Evolutionary conservation across 2,797 vertebrate genomes (phyloP).

Genomic region (Sebastes steindachneri): DNA sequence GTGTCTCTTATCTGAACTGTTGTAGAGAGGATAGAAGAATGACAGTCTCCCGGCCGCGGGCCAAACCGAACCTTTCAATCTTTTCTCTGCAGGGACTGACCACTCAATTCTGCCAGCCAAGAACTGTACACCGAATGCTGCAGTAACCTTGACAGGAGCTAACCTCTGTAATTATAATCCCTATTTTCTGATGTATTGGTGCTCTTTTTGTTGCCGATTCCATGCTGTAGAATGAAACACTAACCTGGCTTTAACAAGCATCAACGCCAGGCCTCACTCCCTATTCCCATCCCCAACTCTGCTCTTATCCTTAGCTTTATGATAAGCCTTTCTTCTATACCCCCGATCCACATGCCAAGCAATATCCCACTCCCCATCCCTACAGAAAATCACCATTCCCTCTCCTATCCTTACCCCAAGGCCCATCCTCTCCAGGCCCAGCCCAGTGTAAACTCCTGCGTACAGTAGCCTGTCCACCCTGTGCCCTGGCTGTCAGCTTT

Average conservation of each 20-base stretch:
- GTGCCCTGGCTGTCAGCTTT: conserved; percentile 85
- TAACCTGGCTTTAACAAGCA: neutral
- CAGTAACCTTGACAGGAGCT: conserved; percentile 78
- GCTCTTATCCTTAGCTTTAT: conserved; percentile 5
- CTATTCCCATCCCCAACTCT: neutral
- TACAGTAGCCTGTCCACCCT: conserved; percentile 77
- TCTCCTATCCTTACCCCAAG: conserved; percentile 33
- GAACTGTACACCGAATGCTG: conserved; percentile 44
- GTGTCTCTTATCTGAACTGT: conserved; percentile 25
- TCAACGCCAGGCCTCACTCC: neutral
- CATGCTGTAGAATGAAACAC: neutral
- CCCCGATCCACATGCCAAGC: conserved; percentile 1
- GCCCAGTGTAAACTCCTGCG: conserved; percentile 54
- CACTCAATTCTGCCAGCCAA: conserved; percentile 66
- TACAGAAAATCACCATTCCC: conserved; percentile 20
- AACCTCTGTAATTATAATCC: conserved; percentile 64
- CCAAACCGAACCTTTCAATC: conserved; percentile 70
- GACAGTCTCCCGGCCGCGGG: conserved; percentile 58
- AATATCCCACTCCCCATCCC: neutral
- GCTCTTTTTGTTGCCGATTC: neutral
- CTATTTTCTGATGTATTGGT: conserved; percentile 42
- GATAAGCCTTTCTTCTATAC: conserved; percentile 12
- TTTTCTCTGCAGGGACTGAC: conserved; percentile 70
- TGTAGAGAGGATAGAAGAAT: conserved; percentile 45
- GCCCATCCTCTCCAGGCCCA: conserved; percentile 59